Evolutionary conservation across 2,797 vertebrate species (phyloP).

Genomic region (Eupleurogrammus muticus): DNA sequence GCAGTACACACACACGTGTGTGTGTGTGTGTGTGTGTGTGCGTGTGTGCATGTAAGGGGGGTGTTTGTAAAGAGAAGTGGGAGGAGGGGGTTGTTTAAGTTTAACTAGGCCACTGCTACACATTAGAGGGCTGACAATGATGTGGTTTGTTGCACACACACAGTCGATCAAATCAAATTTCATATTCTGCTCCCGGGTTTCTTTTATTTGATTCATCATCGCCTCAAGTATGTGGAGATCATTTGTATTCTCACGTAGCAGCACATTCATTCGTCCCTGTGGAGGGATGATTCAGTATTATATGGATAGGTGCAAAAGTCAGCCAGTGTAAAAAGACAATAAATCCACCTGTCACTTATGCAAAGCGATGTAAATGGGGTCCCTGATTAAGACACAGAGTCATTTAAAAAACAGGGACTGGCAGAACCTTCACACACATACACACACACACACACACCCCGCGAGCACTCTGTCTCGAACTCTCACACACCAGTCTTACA

Average conservation of each 20-base stretch:
- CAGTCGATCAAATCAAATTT: conserved; percentile 82
- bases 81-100: conserved; percentile 81
- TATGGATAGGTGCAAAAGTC: conserved; percentile 82
- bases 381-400: conserved; percentile 85
- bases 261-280: conserved; percentile 65
- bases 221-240: conserved; percentile 68
- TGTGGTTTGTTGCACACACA: conserved; percentile 70
- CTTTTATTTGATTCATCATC: conserved; percentile 81
- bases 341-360: conserved; percentile 87
- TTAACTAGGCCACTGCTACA: conserved; percentile 79
- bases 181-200: conserved; percentile 76
- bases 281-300: conserved; percentile 82
- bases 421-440: conserved; percentile 80
- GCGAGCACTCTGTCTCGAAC: conserved; percentile 8
- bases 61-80: conserved; percentile 49
- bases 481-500: conserved; percentile 4
- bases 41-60: conserved; percentile 30
- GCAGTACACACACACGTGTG: conserved; percentile 5
- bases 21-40: conserved; percentile 29
- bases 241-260: conserved; percentile 77
- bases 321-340: conserved; percentile 81
- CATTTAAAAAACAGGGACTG: conserved; percentile 82
- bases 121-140: conserved; percentile 79
- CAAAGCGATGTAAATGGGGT: conserved; percentile 87
- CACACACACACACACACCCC: too few relatives aligned